Conservation (phyloP, 1,140 invertebrate species). For the Cydia amplana region DNA sequence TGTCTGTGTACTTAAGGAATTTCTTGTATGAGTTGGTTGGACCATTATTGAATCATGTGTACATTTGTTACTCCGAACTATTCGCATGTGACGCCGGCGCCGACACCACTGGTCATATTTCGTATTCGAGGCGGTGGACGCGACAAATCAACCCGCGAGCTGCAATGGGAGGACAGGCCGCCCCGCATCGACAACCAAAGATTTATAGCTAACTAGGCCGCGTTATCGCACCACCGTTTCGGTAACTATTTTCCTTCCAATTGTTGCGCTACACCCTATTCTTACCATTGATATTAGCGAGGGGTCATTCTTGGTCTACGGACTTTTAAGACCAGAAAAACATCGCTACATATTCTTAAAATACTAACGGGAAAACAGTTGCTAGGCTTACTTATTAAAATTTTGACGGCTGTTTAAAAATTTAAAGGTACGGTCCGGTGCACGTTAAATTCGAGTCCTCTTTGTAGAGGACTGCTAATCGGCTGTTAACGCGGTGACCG, state of each 20-base stretch:
- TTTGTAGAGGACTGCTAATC: constrained; percentile 73
- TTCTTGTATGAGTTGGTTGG: background rate
- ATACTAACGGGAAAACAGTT: background rate
- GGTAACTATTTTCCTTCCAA: constrained; percentile 27
- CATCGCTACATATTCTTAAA: background rate
- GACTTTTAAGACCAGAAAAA: constrained; percentile 1
- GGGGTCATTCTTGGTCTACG: constrained; percentile 14
- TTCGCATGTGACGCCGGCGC: constrained; percentile 4
- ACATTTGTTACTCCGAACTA: background rate
- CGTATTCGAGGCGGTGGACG: constrained; percentile 61
- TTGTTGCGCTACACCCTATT: constrained; percentile 35
- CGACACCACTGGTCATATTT: constrained; percentile 50
- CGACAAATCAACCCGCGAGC: constrained; percentile 75
- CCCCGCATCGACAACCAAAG: constrained; percentile 71
- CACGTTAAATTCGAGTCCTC: constrained; percentile 63
- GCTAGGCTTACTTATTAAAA: constrained; percentile 16
- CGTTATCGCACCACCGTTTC: constrained; percentile 57
- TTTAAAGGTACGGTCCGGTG: constrained; percentile 38
- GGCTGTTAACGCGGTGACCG: constrained; percentile 66
- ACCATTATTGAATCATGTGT: background rate
- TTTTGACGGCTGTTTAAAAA: constrained; percentile 26
- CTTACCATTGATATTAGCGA: constrained; percentile 37
- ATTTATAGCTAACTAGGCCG: constrained; percentile 63
- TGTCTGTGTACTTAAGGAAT: background rate
- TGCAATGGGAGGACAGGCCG: constrained; percentile 60